Evolutionary conservation across 2,888 invertebrate species (phyloP).

Genomic region (Boloria euphrosyne): DNA sequence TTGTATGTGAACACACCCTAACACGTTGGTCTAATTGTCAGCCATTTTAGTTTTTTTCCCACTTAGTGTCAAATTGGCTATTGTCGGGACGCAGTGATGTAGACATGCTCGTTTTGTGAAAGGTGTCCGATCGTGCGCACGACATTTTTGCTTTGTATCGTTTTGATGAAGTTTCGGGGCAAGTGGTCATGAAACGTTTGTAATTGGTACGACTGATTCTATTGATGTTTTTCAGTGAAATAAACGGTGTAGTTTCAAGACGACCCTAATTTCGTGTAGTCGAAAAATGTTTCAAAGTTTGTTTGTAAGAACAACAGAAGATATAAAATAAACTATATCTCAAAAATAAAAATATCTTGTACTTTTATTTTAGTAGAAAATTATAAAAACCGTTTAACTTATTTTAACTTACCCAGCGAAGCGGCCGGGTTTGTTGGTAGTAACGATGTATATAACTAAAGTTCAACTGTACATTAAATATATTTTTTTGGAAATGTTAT

Average conservation of each 20-base stretch:
- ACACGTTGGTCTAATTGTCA: constrained; percentile 35
- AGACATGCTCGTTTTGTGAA: constrained; percentile 36
- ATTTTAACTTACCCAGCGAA: too few relatives aligned
- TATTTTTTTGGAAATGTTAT: too few relatives aligned
- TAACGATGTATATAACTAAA: too few relatives aligned
- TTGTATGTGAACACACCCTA: constrained; percentile 9
- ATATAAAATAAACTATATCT: not conserved
- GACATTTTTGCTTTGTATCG: constrained; percentile 43
- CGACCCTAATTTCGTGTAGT: too few relatives aligned
- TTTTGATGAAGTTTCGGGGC: constrained; percentile 37
- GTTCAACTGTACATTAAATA: too few relatives aligned
- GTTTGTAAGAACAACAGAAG: not conserved
- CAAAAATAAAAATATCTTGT: too few relatives aligned
- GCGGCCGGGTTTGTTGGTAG: too few relatives aligned
- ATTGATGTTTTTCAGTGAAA: too few relatives aligned
- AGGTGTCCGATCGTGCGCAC: constrained; percentile 33
- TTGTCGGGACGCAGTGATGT: constrained; percentile 55
- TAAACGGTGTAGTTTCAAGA: too few relatives aligned
- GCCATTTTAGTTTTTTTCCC: constrained; percentile 56
- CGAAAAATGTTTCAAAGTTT: too few relatives aligned
- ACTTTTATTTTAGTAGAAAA: too few relatives aligned
- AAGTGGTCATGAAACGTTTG: constrained; percentile 1
- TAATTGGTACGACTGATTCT: not conserved
- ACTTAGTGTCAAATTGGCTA: constrained; percentile 76
- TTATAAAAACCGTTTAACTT: too few relatives aligned